Evolutionary conservation across 2,797 vertebrate genomes (phyloP), one percentile per base, ranked within the genome.

Genomic region (Pterois miles): DNA sequence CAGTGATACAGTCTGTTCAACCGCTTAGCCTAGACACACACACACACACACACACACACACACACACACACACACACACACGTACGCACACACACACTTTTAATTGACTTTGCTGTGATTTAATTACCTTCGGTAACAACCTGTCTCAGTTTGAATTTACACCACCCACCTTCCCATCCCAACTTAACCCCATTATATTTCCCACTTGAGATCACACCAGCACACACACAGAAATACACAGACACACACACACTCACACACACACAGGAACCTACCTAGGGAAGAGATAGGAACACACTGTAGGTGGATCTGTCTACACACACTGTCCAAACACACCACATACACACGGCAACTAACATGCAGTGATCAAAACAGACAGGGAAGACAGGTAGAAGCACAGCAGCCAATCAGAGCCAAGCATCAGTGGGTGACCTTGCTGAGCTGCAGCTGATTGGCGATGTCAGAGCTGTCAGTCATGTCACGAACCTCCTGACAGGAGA

Each of bases 71-170:
- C 62, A 68, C 72, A 67, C 56, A 74, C 34, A 75, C 31, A 53
- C 62, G 58, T 25, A 58, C 46, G 54, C 40, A 62, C 33, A 84
- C 43, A 74, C 54, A 62, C 63, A 83, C 65, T 95, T 94, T 95
- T 96, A 96, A 97, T 97, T 96, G 95, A 95, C 94, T 96, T 95
- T 96, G 95, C 96, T 95, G 95, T 95, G 93, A 97, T 97, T 97
- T 96, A 97, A 97, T 97, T 96, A 96, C 95, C 95, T 96, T 95
- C 93, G 90, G 89, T 92, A 96, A 95, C 95, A 96, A 95, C 96
- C 95, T 96, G 96, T 96, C 95, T 96, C 92, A 93, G 94, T 96
- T 95, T 96, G 95, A 96, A 95, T 95, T 94, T 92, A 96, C 95
- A 96, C 95, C 95, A 70, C 71, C 86, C 58, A 71, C 67, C 50